Conservation (phyloP, 2,797 vertebrate genomes). For the Spinus pinus region DNA sequence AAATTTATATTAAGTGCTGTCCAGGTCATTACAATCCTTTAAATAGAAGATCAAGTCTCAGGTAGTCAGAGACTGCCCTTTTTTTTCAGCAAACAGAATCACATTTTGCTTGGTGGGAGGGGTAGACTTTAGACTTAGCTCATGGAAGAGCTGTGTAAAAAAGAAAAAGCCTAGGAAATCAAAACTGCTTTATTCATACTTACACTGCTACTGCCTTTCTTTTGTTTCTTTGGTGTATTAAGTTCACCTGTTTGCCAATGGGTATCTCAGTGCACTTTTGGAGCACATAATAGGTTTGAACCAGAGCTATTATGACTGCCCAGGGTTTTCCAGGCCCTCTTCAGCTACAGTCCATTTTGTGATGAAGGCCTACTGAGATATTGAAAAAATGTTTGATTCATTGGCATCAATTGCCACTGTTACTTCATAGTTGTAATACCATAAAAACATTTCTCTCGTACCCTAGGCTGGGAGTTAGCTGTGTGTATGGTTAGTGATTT, state of each 20-base stretch:
- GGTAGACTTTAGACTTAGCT: background rate
- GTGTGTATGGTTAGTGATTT: background rate
- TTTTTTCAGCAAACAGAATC: background rate
- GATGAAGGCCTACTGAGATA: background rate
- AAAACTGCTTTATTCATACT: background rate
- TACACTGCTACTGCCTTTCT: background rate
- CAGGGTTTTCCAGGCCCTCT: background rate
- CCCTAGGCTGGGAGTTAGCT: background rate
- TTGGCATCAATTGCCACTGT: background rate
- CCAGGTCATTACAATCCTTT: background rate
- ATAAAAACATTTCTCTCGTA: background rate
- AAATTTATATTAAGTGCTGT: background rate
- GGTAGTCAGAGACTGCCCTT: background rate
- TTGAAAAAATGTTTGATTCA: background rate
- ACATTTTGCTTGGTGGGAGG: background rate
- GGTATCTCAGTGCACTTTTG: background rate
- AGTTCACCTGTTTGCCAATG: background rate
- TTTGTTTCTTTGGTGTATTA: background rate
- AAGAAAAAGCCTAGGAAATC: background rate
- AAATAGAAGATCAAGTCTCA: background rate
- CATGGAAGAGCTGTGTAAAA: background rate
- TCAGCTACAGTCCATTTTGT: background rate
- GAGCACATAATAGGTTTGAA: background rate
- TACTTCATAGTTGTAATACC: background rate
- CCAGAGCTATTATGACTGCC: background rate